Evolutionary conservation across 2,113 vertebrate genomes (phyloP), one percentile per base, ranked within the genome.

Genomic region (Halcyon senegalensis): DNA sequence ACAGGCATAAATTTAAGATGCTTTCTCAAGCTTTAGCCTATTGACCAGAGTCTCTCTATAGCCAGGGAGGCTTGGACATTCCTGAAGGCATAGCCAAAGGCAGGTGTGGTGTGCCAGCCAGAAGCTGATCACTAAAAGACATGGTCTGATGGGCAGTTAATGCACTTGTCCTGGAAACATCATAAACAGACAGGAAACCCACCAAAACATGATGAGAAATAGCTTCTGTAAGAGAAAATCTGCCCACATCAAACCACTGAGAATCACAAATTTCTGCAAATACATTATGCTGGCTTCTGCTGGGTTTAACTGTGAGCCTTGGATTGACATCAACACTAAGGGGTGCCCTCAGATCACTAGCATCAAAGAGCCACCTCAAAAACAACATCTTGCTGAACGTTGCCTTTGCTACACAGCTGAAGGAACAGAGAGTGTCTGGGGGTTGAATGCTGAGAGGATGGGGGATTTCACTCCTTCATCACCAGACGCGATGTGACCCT

Each of bases 351-450:
- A 87, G 73, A 74, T 84, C 84, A 58, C 25, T 23, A 67, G 37
- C 41, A 55, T 81, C 91, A 81, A 93, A 95, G 64, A 84, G 37
- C 37, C 68, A 81, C 56, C 67, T 89, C 89, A 84, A 56, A 89
- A 78, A 4, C 41, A 92, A 55, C 25, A 63, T 35, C 59, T 90
- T 88, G 69, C 79, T 59, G 72, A 74, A 58, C 88, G 60, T 9
- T 91, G 60, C 73, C 80, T 75, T 87, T 69, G 73, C 73, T 81
- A 91, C 60, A 59, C 51, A 84, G 55, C 76, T 77, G 68, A 90
- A 73, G 46, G 21, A 86, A 43, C 7, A 91, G 12, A 66, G 27
- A 23, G 44, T 4, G 5, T 67, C 5, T 37, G n/a, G 56, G 28
- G 44, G 16, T 4, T 30, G 28, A 84, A 28, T 28, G 39, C 35